Evolutionary conservation across 2,113 vertebrate genomes (phyloP), one percentile per base, ranked within the genome.

Genomic region (Buteo buteo): DNA sequence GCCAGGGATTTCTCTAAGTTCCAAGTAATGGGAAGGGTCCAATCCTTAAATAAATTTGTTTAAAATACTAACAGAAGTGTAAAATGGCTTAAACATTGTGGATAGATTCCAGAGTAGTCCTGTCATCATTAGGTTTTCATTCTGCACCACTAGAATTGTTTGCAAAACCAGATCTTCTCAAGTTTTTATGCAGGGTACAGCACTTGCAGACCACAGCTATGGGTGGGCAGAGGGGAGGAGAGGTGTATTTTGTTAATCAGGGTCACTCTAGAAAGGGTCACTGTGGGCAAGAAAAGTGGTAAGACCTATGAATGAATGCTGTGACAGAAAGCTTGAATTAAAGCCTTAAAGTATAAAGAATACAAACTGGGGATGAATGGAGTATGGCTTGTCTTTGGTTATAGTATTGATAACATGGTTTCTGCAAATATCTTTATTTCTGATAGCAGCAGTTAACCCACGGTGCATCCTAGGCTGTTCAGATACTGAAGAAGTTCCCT

Each of bases 61-160:
- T 13, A 28, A 61, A 55, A 61, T 32, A 15, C 7, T 55, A 17
- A 44, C 85, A 22, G 5, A 19, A 34, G 19, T 16, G 7, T 16
- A 13, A 64, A 71, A 24, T 8, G 22, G 28, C 10, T 70, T 42
- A 1, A 42, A 52, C 64, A 11, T 3, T 1, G 36, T 3, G 67
- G 38, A 0, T 32, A 6, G 11, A 5, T 74, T 29, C 29, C 73
- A 5, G 21, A 36, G 34, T 10, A 4, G 16, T 24, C 16, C 66
- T 8, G 21, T 20, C 13, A 1, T 11, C 6, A 3, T 1, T 7
- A 6, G 1, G 1, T 36, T 78, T 44, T 44, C 38, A 10, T 36
- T 45, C 65, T 28, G 26, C 25, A 25, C 45, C 7, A 47, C 32
- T 13, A 16, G 32, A 21, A 44, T 10, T 32, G 55, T 9, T 34